phyloP scores from a whole-genome alignment of 2,888 invertebrate genomes.

The Drosophila fulvimacula region DNA sequence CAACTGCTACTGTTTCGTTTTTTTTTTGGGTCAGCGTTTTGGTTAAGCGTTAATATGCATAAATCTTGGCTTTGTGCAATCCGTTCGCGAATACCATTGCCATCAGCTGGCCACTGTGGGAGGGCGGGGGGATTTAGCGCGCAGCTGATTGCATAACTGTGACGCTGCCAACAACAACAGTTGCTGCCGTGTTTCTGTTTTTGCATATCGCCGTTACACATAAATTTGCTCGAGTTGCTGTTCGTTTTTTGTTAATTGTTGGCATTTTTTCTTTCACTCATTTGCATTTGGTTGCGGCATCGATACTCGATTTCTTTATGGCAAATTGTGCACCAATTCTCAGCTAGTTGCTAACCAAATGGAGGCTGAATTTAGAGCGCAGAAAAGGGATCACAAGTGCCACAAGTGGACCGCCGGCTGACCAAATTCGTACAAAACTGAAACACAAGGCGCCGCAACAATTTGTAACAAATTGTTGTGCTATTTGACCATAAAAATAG shows the following conservation, averaged over 20 bases:
- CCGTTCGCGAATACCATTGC: slow-evolving; percentile 63
- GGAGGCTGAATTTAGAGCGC: slow-evolving; percentile 17
- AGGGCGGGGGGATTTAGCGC: slow-evolving; percentile 6
- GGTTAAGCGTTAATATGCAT: slow-evolving; percentile 79
- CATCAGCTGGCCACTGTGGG: slow-evolving; percentile 18
- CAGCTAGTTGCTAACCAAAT: slow-evolving; percentile 41
- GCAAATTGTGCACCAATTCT: slow-evolving; percentile 59
- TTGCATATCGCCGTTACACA: slow-evolving; percentile 63
- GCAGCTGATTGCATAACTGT: slow-evolving; percentile 67
- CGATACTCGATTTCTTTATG: slow-evolving; percentile 69
- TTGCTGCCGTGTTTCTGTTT: slow-evolving; percentile 43
- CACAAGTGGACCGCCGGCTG: slow-evolving; percentile 7
- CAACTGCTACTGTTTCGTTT: slow-evolving; percentile 27
- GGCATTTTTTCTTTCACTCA: slow-evolving; percentile 69
- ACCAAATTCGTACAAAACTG: slow-evolving; percentile 54
- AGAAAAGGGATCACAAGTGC: slow-evolving; percentile 22
- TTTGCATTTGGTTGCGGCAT: slow-evolving; percentile 76
- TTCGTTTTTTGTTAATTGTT: slow-evolving; percentile 58
- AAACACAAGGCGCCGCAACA: slow-evolving; percentile 33
- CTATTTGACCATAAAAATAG: slow-evolving; percentile 68
- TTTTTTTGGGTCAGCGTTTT: slow-evolving; percentile 74
- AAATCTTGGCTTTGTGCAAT: slow-evolving; percentile 76
- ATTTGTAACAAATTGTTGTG: slow-evolving; percentile 48
- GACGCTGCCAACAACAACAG: slow-evolving; percentile 62
- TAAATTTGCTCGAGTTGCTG: slow-evolving; percentile 56